Evolutionary conservation across 2,797 vertebrate genomes (phyloP).

Genomic region (Serranus cabrilla): DNA sequence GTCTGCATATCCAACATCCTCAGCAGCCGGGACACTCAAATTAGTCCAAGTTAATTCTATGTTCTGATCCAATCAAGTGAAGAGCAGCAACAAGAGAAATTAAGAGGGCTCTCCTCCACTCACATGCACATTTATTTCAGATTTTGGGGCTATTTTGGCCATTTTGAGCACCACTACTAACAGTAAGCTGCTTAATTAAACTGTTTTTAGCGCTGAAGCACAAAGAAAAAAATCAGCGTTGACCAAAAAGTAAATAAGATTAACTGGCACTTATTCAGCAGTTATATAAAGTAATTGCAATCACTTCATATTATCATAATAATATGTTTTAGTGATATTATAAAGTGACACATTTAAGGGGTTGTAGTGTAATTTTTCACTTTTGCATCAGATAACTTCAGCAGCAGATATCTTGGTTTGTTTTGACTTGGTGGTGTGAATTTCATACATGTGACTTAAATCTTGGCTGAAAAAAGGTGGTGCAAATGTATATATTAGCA

Average conservation of each 20-base stretch:
- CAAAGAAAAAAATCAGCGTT: not conserved
- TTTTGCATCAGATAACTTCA: too few relatives aligned
- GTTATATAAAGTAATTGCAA: not conserved
- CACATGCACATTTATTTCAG: not conserved
- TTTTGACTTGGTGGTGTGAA: too few relatives aligned
- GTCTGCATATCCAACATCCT: too few relatives aligned
- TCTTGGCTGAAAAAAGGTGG: too few relatives aligned
- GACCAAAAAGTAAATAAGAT: not conserved
- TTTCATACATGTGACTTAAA: too few relatives aligned
- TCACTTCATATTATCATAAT: not conserved
- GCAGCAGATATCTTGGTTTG: too few relatives aligned
- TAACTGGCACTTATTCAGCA: not conserved
- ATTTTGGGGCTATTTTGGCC: constrained; percentile 8
- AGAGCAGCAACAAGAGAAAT: not conserved
- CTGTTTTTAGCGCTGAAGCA: not conserved
- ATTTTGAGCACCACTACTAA: constrained; percentile 15
- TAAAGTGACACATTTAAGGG: not conserved
- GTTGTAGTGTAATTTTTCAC: not conserved
- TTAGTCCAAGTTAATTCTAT: not conserved
- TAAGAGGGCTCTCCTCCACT: too few relatives aligned
- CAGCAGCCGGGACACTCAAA: too few relatives aligned
- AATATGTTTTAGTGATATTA: not conserved
- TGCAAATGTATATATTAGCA: too few relatives aligned
- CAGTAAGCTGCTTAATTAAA: constrained; percentile 6
- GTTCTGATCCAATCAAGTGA: constrained; percentile 2